Conservation (phyloP, 2,113 vertebrate species). For the Leuciscus idus region DNA sequence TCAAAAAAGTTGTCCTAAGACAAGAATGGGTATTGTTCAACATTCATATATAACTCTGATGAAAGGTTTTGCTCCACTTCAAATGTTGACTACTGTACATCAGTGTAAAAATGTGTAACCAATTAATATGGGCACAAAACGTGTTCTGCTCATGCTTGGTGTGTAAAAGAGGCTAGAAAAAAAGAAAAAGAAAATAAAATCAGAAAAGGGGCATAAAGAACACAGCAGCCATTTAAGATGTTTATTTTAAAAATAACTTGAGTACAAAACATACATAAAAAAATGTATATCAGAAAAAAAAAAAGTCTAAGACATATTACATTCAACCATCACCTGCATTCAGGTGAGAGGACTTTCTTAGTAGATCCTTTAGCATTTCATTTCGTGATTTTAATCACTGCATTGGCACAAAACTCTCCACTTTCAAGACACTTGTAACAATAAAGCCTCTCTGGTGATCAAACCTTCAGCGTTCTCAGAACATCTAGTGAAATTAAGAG, state of each 20-base stretch:
- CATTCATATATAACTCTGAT: no score
- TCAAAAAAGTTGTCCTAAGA: no score
- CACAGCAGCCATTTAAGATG: constrained; percentile 77
- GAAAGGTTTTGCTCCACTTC: no score
- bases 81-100: no score
- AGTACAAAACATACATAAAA: constrained; percentile 86
- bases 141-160: background rate
- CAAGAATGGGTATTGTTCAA: no score
- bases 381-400: constrained; percentile 28
- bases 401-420: background rate
- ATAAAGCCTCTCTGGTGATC: background rate
- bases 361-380: constrained; percentile 46
- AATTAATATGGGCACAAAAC: no score
- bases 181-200: no score
- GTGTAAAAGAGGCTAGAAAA: background rate
- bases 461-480: background rate
- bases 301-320: constrained; percentile 73
- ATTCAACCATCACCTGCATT: constrained; percentile 68
- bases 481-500: background rate
- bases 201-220: no score
- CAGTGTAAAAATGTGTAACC: background rate
- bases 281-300: constrained; percentile 74
- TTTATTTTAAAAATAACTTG: constrained; percentile 96
- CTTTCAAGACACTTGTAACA: background rate
- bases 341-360: constrained; percentile 50